A percentile compares a stretch with the other conserved stretches of the same genome.
Evolutionary conservation across 2,888 invertebrate species (phyloP).

Genomic region (Ceraclea dissimilis): DNA sequence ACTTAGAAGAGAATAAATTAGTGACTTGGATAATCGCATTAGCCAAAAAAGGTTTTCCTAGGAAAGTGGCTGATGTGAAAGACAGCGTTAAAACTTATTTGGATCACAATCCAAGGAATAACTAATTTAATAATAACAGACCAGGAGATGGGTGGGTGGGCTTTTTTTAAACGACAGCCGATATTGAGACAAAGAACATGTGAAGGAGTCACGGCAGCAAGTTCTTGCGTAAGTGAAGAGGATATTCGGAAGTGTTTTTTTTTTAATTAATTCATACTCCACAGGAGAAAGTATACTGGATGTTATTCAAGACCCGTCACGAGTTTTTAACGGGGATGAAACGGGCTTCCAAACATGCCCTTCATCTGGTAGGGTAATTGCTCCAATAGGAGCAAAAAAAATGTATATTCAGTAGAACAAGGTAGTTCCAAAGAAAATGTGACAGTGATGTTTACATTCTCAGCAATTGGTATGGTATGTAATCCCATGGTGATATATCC

Average conservation of each 20-base stretch:
- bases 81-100: background rate
- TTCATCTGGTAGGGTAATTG: slow-evolving; percentile 1
- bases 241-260: slow-evolving; percentile 2
- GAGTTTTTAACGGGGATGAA: slow-evolving; percentile 7
- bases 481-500: background rate
- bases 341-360: slow-evolving; percentile 6
- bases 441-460: slow-evolving; percentile 6
- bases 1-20: background rate
- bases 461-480: slow-evolving; percentile 1
- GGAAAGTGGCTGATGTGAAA: background rate
- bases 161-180: slow-evolving; percentile 3
- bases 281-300: background rate
- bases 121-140: background rate
- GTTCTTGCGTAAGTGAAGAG: slow-evolving; percentile 1
- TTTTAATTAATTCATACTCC: background rate
- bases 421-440: slow-evolving; percentile 4
- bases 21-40: background rate
- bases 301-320: background rate
- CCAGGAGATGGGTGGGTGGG: slow-evolving; percentile 1
- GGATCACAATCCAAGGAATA: background rate
- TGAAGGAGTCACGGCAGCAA: slow-evolving; percentile 3
- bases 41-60: slow-evolving; percentile 1
- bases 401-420: slow-evolving; percentile 5
- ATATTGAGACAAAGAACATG: background rate
- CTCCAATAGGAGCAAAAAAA: slow-evolving; percentile 1